Evolutionary conservation across 92 coral and sea anemone genomes (phyloP), one percentile per base, ranked within the genome.

Genomic region (Palythoa heliodiscus): DNA sequence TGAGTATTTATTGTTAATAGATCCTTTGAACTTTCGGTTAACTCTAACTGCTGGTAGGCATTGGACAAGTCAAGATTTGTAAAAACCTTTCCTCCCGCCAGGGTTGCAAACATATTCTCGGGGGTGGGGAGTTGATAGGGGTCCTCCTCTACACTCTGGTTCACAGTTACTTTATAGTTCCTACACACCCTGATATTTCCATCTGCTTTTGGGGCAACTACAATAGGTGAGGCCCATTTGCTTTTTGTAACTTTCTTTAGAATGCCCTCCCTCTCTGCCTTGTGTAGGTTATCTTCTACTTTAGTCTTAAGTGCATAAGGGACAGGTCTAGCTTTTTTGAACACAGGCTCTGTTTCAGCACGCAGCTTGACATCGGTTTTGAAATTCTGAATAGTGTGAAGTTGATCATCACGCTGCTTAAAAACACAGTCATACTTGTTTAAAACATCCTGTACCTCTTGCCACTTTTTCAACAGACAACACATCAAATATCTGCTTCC

Each of bases 211-310:
- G 76, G 71, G 52, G 86, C 86, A 11, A 84, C 86, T 25, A 89
- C 89, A 11, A 85, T 78, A 39, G 92, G 89, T 7, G 92, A 61
- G 39, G 92, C 82, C 89, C 89, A 89, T 43, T 89, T 88, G 37
- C 81, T 76, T 63, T 5, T 54, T 7, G 13, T 54, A 54, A 54
- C 60, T 54, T 54, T 54, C 60, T 54, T 54, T 54, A 54, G 60
- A 54, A 54, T 54, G 60, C 60, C 60, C 35, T 29, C 35, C 1
- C 35, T 29, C 35, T 29, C 35, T 29, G 35, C 35, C 35, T 29
- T 29, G 35, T 29, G 1, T 29, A 29, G 35, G 35, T 29, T 29
- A 47, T 80, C 29, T 60, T 88, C 87, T 75, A 88, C 88, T 53
- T 77, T 67, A 5, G 60, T 68, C 58, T 88, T 88, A 61, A 88